Base-by-base conservation (phyloP, 2,113 vertebrate species). In the Oryzias woworae region DNA sequence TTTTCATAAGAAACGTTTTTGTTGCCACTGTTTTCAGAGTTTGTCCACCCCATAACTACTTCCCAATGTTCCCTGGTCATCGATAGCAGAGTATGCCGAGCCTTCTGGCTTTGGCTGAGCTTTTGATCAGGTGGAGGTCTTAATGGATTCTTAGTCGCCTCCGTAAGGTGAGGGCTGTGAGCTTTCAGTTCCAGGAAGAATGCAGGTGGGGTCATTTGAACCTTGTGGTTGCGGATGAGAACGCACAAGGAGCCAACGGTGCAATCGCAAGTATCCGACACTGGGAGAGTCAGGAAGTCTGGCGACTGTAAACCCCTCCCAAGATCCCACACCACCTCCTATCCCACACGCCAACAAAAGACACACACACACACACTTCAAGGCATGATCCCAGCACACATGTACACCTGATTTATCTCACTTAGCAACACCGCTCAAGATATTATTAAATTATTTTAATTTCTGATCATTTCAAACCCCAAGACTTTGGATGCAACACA, bases 261-360 rank as follows among this genome's bases (percentile, higher is more conserved):
- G 78, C 86, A 87, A 89, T 92, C 90, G 69, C 91, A 91, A 93
- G 90, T 91, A 91, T 90, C 86, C 78, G 84, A 89, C 89, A 49
- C 78, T 76, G 63, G 57, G 71, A 94, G 94, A 94, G 94, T 90
- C 94, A 94, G 92, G 86, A 93, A 94, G 93, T 95, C 94, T 95
- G 93, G 92, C 91, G 88, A 86, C 87, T 90, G 69, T 89, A 91
- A 87, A 82, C 90, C 85, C 90, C 90, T 82, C 89, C 88, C 85
- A 52, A 54, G 79, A n/a, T 20, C 41, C 24, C 36, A 26, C 53
- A 23, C 31, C 23, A 36, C 36, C 36, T 36, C 8, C 20, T 18
- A 13, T n/a, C 42, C 18, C 12, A n/a, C 14, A 23, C 48, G 13
- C 50, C n/a, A 18, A 28, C 18, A 51, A 16, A 8, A 36, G 17